Evolutionary conservation across 2,113 vertebrate genomes (phyloP), one percentile per base, ranked within the genome.

Genomic region (Apeltes quadracus): DNA sequence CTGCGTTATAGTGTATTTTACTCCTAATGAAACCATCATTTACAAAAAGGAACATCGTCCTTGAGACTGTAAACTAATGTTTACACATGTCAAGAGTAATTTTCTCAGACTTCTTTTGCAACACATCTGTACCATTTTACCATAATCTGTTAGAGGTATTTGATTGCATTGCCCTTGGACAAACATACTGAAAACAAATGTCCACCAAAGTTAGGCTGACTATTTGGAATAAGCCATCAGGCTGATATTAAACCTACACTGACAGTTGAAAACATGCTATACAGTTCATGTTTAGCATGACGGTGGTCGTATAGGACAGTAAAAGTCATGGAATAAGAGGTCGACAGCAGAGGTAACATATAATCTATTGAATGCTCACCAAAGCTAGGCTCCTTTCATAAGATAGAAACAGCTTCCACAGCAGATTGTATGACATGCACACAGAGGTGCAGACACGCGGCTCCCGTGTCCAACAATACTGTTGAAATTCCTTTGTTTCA

Each of bases 401-500:
- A 29, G 51, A 69, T 9, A 43, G 61, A 79, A 77, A 83, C 43
- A 51, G 65, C 72, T 73, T 75, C 71, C 29, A 51, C 67, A 67
- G 79, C 68, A 78, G 79, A 87, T 72, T 82, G 75, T 67, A 75
- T 82, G 66, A 76, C 75, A 75, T 32, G n/a, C 61, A 81, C 55
- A 72, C 65, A 72, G 59, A 39, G 23, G 32, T 46, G 58, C 79
- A 86, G 59, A 79, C 79, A 69, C 67, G 71, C n/a, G 68, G 61
- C 69, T 81, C 61, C 76, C 54, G 79, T 69, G 34, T 87, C 78
- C 82, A 78, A 79, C 86, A 86, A 84, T 89, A 76, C 59, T 23
- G 1, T 61, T 73, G 79, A 78, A 72, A 85, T 83, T 87, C 76
- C 90, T 92, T 53, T 72, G 83, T 88, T 91, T 91, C 90, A 89